Evolutionary conservation across 2,797 vertebrate species (phyloP), one percentile per base, ranked within the genome.

Genomic region (Betta splendens): DNA sequence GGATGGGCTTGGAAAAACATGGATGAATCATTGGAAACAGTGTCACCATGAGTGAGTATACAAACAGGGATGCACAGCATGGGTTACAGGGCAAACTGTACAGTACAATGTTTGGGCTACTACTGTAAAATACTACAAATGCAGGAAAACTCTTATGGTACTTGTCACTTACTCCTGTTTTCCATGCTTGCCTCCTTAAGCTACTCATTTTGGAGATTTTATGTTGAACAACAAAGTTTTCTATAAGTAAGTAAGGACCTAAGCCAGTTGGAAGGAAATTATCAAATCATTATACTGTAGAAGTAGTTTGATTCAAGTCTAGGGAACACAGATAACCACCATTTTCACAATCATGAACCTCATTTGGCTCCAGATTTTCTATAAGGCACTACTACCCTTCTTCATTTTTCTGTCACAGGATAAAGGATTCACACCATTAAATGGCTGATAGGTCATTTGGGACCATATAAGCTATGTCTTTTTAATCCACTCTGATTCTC

Each of bases 341-440:
- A 72, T 80, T 77, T 72, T 66, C 74, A 79, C 72, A 76, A 86
- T 90, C 82, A 81, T 50, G 79, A 62, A 77, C 72, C 81, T 86
- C 64, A 86, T 88, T 89, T 82, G 68, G 69, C 56, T 77, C 50
- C 56, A 69, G 55, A 50, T 74, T 79, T 83, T 85, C 79, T 85
- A 85, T 79, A 81, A 80, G 86, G 62, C 58, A 44, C 58, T 20
- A 51, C 53, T 28, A 32, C 53, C 28, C 32, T 49, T 49, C 70
- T 78, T 62, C 40, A 68, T 70, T 72, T 53, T 55, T 77, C 66
- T 69, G 74, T 85, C 68, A 63, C 44, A 70, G 47, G 63, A 61
- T 66, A 77, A 80, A 74, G 61, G 68, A 83, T 72, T 81, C 62
- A 77, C 64, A 67, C 71, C 60, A 83, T 88, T 90, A 72, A 83